Base-by-base conservation (phyloP, 30 jellyfish, hydroid and myxozoan species). In the Aurelia sp. region DNA sequence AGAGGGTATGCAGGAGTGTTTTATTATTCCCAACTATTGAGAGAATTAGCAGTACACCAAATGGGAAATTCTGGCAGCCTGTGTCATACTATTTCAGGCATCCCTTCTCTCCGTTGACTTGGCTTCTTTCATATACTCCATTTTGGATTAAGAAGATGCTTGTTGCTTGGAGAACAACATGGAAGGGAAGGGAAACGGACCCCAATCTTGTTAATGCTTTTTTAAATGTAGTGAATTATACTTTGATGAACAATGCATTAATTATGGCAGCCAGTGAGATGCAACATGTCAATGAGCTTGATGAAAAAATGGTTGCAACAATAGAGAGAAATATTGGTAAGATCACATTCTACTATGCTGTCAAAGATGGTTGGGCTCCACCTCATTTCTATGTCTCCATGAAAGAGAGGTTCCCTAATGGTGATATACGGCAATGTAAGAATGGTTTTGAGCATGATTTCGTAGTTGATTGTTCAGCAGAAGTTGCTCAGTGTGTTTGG, bases 31-130 rank as follows among this genome's bases (percentile, higher is more conserved):
- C 98, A 0, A 74, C 98, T 19, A 79, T 91, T 48, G 97, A 86
- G 55, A 72, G 76, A 2, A 16, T 91, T 9, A 72, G 62, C 27
- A 67, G 68, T 4, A 91, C 98, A 15, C 97, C 97, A n/a, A 86
- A 91, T 73, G 98, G 98, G 6, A 79, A 24, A 10, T 91, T 91
- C 78, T 91, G 98, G 98, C 84, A 76, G 35, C 98, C 97, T 5
- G 94, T 91, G 20, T 78, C 98, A 10, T 63, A 62, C 20, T 91
- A 91, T 71, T 60, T 84, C 38, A 79, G 97, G 24, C 89, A 76
- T 18, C 95, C 96, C 16, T 85, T 91, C 57, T 90, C 97, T 5
- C 67, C 59, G 11, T 47, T 86, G 13, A 91, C 97, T 3, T 91
- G 73, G 84, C 7, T 91, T 17, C 77, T 86, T 33, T 85, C 97